These are phyloP conservation scores for Epinotia nisella DNA, from an alignment of 2,888 invertebrate species.

Conservation along the genomic window DNA sequence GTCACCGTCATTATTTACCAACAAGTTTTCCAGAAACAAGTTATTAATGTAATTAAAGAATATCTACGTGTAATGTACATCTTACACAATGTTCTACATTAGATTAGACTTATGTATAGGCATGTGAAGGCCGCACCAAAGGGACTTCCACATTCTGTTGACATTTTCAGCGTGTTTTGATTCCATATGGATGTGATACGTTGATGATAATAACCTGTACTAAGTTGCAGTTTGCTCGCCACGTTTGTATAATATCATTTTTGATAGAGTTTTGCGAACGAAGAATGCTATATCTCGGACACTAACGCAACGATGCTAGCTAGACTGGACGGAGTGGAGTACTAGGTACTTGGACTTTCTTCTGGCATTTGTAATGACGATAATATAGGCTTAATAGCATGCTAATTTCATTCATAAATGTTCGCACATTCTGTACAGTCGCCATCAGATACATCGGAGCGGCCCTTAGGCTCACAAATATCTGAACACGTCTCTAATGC, in stretches of 20 bases:
- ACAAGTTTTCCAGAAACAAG: not conserved
- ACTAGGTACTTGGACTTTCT: too few relatives aligned
- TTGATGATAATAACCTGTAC: too few relatives aligned
- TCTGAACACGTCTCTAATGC: too few relatives aligned
- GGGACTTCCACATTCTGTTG: constrained; percentile 1
- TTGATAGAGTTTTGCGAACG: too few relatives aligned
- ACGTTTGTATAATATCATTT: too few relatives aligned
- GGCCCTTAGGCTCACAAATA: too few relatives aligned
- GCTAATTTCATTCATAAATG: not conserved
- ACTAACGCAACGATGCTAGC: too few relatives aligned
- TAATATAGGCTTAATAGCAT: not conserved
- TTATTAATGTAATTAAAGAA: constrained; percentile 10
- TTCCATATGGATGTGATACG: too few relatives aligned
- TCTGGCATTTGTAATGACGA: not conserved
- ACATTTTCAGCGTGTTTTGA: not conserved
- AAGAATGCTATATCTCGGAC: too few relatives aligned
- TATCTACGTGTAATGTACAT: not conserved
- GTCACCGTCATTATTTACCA: not conserved
- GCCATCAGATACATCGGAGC: too few relatives aligned
- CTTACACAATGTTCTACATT: not conserved
- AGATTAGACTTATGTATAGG: not conserved
- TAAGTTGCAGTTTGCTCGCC: too few relatives aligned
- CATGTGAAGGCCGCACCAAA: not conserved
- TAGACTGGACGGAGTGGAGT: too few relatives aligned
- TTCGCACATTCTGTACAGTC: constrained; percentile 2